These are phyloP conservation scores for Neosilurus hyrtlii DNA, from an alignment of 2,797 vertebrate genomes.

Conservation along the genomic window DNA sequence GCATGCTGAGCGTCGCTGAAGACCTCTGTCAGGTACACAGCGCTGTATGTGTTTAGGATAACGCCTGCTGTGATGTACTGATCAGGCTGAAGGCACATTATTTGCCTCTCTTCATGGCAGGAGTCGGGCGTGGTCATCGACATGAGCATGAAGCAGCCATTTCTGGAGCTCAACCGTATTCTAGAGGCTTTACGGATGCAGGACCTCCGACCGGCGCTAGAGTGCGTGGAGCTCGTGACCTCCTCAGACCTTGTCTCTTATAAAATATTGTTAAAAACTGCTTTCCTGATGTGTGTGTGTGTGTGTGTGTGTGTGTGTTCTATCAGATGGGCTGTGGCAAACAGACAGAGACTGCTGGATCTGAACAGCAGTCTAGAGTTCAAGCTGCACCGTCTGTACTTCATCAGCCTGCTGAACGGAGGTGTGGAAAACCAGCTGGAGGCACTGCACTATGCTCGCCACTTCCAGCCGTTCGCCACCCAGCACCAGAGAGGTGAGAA, in stretches of 20 bases:
- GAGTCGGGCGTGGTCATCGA: slow-evolving; percentile 85
- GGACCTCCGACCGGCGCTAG: slow-evolving; percentile 83
- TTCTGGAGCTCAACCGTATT: slow-evolving; percentile 87
- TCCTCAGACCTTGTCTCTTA: background rate
- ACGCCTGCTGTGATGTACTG: background rate
- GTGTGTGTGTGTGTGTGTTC: background rate
- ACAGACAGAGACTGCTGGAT: slow-evolving; percentile 84
- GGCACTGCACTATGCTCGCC: slow-evolving; percentile 85
- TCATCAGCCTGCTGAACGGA: slow-evolving; percentile 84
- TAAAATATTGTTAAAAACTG: no score
- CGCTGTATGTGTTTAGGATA: background rate
- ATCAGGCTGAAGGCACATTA: background rate
- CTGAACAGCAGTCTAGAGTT: slow-evolving; percentile 90
- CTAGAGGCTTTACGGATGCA: slow-evolving; percentile 86
- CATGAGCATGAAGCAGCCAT: slow-evolving; percentile 89
- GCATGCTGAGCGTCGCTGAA: slow-evolving; percentile 87
- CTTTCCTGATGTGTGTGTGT: background rate
- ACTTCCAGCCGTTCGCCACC: slow-evolving; percentile 87
- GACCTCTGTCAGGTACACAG: slow-evolving; percentile 85
- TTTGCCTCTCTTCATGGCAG: slow-evolving; percentile 54
- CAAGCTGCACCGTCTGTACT: slow-evolving; percentile 86
- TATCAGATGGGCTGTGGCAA: slow-evolving; percentile 82
- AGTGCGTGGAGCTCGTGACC: slow-evolving; percentile 68
- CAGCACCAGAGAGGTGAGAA: slow-evolving; percentile 85
- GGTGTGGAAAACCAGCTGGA: slow-evolving; percentile 85